phyloP scores from a whole-genome alignment of 2,113 vertebrate genomes.

The Aegotheles bennettii region DNA sequence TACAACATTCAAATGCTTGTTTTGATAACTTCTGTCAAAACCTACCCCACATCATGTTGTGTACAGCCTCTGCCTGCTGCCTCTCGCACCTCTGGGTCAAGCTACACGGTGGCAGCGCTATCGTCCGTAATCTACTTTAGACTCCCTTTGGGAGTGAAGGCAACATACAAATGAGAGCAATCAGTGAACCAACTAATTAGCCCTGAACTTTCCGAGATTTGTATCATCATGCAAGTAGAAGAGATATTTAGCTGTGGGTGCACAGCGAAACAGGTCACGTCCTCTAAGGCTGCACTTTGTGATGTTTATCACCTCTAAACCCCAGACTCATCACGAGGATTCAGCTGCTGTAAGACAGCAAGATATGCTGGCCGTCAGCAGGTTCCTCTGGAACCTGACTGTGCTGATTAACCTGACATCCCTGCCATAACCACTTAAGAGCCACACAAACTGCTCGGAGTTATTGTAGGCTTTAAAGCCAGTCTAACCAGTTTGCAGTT shows the following conservation, averaged over 20 bases:
- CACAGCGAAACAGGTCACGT: neutral
- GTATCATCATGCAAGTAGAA: neutral
- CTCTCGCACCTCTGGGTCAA: neutral
- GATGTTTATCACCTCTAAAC: neutral
- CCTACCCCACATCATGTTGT: accelerated
- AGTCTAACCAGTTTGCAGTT: neutral
- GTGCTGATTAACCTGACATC: neutral
- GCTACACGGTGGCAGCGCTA: neutral
- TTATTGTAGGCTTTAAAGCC: conserved; percentile 7
- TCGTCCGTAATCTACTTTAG: neutral
- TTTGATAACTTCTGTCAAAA: neutral
- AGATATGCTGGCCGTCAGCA: neutral
- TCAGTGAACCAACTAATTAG: neutral
- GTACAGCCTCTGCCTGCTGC: neutral
- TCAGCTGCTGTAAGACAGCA: neutral
- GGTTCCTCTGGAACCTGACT: neutral
- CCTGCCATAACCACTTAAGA: neutral
- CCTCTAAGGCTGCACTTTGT: neutral
- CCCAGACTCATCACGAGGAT: neutral
- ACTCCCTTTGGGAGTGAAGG: neutral
- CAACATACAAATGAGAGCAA: neutral
- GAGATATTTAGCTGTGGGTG: neutral
- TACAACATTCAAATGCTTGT: neutral
- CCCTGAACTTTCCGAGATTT: neutral
- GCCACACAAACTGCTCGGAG: neutral